phyloP scores from a whole-genome alignment of 2,113 vertebrate species.

The Pantherophis guttatus region DNA sequence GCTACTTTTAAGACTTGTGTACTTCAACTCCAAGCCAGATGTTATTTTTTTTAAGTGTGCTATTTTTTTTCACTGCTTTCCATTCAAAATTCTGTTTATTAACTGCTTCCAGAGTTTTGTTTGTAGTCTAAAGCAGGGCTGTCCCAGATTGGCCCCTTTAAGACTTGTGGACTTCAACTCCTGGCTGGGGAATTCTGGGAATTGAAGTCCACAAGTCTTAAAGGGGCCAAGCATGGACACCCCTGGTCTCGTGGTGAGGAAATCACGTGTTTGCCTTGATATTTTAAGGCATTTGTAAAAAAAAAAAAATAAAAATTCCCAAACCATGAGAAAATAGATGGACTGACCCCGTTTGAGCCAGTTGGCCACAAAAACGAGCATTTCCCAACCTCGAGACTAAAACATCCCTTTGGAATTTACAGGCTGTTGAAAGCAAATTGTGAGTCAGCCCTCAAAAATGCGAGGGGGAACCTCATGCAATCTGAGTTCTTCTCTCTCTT shows the following conservation, averaged over 20 bases:
- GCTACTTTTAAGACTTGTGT: no score
- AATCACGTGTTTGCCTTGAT: neutral
- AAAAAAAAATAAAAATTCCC: neutral
- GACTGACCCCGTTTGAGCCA: neutral
- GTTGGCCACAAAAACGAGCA: neutral
- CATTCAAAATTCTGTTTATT: no score
- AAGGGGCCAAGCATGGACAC: no score
- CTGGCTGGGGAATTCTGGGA: no score
- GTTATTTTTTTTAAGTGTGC: no score
- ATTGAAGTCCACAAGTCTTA: no score
- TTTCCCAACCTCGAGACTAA: neutral
- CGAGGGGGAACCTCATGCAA: neutral
- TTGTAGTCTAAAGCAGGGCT: no score
- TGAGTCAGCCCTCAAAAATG: constrained; percentile 16
- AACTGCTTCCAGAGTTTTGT: no score
- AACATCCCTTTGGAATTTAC: neutral
- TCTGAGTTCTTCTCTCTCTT: neutral
- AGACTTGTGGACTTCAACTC: no score
- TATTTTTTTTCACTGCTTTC: no score
- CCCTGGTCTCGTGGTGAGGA: neutral
- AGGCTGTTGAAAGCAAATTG: neutral
- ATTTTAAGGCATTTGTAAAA: neutral
- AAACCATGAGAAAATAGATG: neutral
- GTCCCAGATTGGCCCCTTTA: no score
- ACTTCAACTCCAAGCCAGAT: no score